Evolutionary conservation across 2,888 invertebrate species (phyloP).

Genomic region (Sminthurides aquaticus): DNA sequence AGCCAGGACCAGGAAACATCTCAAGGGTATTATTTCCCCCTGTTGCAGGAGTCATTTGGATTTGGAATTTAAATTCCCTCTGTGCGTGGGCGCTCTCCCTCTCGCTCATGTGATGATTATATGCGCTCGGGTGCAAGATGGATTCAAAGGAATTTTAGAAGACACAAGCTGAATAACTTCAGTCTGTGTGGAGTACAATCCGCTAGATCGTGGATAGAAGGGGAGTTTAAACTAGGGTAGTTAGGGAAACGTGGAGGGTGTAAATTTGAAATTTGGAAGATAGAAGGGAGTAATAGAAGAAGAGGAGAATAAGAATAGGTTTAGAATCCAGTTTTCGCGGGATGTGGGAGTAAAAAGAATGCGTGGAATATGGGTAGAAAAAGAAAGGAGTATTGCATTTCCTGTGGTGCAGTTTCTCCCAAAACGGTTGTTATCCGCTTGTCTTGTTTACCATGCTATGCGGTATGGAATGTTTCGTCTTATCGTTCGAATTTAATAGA

Average conservation of each 20-base stretch:
- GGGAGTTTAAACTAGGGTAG: no score
- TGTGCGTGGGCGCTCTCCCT: background rate
- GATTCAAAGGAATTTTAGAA: background rate
- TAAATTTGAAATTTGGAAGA: no score
- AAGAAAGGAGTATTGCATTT: background rate
- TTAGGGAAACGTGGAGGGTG: background rate
- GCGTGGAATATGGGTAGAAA: background rate
- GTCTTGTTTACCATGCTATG: background rate
- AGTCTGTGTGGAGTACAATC: no score
- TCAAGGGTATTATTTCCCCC: background rate
- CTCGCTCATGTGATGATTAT: background rate
- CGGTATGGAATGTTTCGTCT: background rate
- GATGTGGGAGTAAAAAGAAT: background rate
- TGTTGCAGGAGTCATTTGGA: background rate
- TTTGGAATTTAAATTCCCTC: background rate
- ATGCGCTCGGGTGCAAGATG: background rate
- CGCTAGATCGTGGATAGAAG: no score
- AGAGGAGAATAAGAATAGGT: no score
- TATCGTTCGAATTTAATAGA: background rate
- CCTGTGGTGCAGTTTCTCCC: background rate
- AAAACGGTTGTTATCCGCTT: background rate
- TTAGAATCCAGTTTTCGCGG: background rate
- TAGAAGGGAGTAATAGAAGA: no score
- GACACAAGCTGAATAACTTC: no score
- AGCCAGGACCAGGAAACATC: background rate